phyloP scores from a whole-genome alignment of 2,113 vertebrate genomes.

The Trichomycterus rosablanca region DNA sequence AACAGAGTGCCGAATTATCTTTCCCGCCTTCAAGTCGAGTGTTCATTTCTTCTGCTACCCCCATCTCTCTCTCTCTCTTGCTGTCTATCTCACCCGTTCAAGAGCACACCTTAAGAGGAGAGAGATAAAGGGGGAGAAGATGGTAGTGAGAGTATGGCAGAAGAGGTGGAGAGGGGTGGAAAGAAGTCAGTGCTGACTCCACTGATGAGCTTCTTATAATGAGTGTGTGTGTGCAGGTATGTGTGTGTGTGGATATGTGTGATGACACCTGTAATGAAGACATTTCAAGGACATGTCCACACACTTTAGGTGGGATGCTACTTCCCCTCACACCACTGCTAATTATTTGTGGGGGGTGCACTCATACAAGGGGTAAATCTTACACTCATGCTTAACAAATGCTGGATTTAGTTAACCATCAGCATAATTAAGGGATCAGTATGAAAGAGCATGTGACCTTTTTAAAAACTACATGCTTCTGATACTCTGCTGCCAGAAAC shows the following conservation, averaged over 20 bases:
- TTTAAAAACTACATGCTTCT: too few species aligned
- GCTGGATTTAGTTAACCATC: too few species aligned
- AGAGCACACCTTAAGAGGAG: constrained; percentile 33
- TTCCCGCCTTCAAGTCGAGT: constrained; percentile 27
- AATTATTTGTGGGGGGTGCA: constrained; percentile 42
- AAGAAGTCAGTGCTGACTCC: constrained; percentile 15
- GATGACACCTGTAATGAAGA: constrained; percentile 41
- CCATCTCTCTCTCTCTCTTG: not conserved
- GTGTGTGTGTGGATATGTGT: constrained; percentile 17
- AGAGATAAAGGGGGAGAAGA: constrained; percentile 36
- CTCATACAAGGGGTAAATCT: too few species aligned
- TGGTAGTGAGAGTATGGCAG: constrained; percentile 19
- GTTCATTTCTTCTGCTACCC: constrained; percentile 5
- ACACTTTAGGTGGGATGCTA: constrained; percentile 24
- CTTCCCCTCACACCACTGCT: constrained; percentile 20
- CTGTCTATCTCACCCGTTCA: constrained; percentile 22
- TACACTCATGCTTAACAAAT: too few species aligned
- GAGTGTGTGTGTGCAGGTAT: constrained; percentile 13
- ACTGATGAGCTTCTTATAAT: constrained; percentile 18
- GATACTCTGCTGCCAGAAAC: too few species aligned
- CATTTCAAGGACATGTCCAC: constrained; percentile 41
- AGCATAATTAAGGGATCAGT: too few species aligned
- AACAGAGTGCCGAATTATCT: constrained; percentile 42
- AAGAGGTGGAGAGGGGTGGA: constrained; percentile 25
- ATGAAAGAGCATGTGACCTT: too few species aligned